Conservation (phyloP, 2,113 vertebrate species). For the Aspidoscelis tigris region DNA sequence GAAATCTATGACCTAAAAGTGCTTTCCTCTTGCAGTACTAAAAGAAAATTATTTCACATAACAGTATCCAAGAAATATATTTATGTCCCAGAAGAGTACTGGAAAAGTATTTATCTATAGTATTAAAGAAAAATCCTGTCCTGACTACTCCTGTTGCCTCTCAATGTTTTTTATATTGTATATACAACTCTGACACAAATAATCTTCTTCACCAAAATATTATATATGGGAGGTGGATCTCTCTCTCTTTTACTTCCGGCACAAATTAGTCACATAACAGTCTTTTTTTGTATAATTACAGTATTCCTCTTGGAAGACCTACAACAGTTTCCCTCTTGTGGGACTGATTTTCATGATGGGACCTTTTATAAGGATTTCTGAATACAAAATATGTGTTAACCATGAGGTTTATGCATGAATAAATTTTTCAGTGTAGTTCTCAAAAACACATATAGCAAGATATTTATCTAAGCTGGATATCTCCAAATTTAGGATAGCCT, state of each 20-base stretch:
- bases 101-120: background rate
- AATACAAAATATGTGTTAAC: background rate
- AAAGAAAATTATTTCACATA: background rate
- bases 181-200: background rate
- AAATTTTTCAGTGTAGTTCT: background rate
- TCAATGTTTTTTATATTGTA: background rate
- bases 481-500: too few species aligned
- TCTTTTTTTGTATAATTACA: background rate
- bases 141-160: too few species aligned
- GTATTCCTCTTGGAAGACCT: too few species aligned
- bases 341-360: background rate
- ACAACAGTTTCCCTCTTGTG: background rate
- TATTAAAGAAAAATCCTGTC: slow-evolving; percentile 2
- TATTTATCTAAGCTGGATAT: too few species aligned
- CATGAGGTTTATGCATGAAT: background rate
- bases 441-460: background rate
- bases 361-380: background rate
- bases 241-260: background rate
- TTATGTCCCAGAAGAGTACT: background rate
- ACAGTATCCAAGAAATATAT: background rate
- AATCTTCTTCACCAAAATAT: background rate
- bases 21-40: background rate
- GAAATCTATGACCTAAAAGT: slow-evolving; percentile 20
- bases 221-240: background rate
- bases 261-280: background rate